Base-by-base conservation (phyloP, 2,797 vertebrate genomes). In the Brachyrhaphis roseni region DNA sequence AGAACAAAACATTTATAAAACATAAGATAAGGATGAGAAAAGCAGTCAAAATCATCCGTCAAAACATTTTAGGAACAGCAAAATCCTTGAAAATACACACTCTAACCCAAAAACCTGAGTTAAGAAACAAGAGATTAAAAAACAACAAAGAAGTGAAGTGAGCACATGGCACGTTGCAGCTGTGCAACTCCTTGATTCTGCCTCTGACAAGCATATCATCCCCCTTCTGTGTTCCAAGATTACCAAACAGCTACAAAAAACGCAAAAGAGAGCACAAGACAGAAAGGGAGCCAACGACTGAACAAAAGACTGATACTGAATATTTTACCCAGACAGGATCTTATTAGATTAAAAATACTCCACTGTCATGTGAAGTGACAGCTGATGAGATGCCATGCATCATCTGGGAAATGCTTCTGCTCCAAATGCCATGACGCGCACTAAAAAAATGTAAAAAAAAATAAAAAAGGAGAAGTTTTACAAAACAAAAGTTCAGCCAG, bases 81-180 rank as follows among this genome's bases (percentile, higher is more conserved):
- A 81, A 80, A 47, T 57, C 83, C 64, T 1, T 70, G 81, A 62
- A 77, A 78, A 64, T 46, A 59, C n/a, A 2, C 70, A 51, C 49
- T 11, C 57, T 72, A 74, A 45, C 64, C 55, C 41, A 70, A 77
- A 78, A 76, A 75, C 57, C 34, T 83, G 74, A 76, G 75, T 31
- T 53, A 80, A 66, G 82, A 64, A 72, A 81, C 75, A 73, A 70
- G 5, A 64, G 80, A 75, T 26, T 76, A 51, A 78, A 77, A 73
- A 55, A 73, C 74, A 72, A 59, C 83, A 77, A 23, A 75, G 78
- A 79, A 76, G 73, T 41, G 8, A 74, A 72, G 57, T 70, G 77
- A 77, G 76, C 86, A 76, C 75, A 79, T 83, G 84, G 84, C 82
- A 68, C 80, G 75, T 82, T 88, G 73, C 77, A 88, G 89, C 78